Evolutionary conservation across 2,113 vertebrate species (phyloP), one percentile per base, ranked within the genome.

Genomic region (Apodemus sylvaticus): DNA sequence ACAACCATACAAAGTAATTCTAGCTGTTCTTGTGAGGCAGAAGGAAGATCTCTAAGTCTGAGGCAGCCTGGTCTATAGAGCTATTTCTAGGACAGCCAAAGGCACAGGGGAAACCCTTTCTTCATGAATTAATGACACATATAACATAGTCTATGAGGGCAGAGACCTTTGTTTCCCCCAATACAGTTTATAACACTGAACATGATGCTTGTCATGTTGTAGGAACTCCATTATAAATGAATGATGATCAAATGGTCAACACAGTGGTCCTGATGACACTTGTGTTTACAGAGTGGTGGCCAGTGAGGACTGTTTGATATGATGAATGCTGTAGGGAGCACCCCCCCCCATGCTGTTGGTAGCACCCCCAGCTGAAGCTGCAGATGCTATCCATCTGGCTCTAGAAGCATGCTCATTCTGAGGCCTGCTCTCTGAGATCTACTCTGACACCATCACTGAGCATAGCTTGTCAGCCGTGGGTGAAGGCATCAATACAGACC

Each of bases 391-490:
- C 19, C 1, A 7, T 79, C 85, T 34, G 22, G 1, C 62, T 58
- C n/a, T 42, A 36, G 91, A 48, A 42, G 0, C 58, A 34, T 17
- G 17, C 5, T 70, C 70, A 10, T 74, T 68, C 26, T 64, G 55
- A 70, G 39, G 62, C 39, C 42, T 42, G 5, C 2, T 95, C n/a
- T 73, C 62, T 45, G 89, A 60, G 55, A 73, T 64, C 36, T 77
- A 7, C 60, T 81, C 20, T 14, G 6, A 60, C 48, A 7, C 26
- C 36, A 31, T 51, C 34, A 83, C 34, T 9, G 29, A 86, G 77
- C 34, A 66, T 20, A 51, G 48, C 20, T 17, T 45, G 0, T 19
- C 19, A 31, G 2, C 26, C 11, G 2, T n/a, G 11, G 7, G 1
- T 73, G 16, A 19, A 12, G 20, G 42, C 22, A 64, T 14, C 10